Base-by-base conservation (phyloP, 2,888 invertebrate species). In the Ichneumoninae sp. region DNA sequence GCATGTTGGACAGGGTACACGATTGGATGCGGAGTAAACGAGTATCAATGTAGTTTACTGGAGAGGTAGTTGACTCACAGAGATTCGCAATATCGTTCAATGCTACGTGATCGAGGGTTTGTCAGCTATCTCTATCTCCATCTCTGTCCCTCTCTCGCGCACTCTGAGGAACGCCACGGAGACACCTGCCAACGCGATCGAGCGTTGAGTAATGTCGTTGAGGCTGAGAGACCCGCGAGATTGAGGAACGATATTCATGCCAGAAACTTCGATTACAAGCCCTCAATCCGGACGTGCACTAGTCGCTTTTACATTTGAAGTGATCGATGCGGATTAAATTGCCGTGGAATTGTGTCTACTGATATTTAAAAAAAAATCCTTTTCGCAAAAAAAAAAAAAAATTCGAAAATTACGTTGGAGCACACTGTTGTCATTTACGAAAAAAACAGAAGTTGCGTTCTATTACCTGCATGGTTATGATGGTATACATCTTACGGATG, bases 81-180 rank as follows among this genome's bases (percentile, higher is more conserved):
- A 78, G 60, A 74, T 75, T 79, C 44, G 69, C 79, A 75, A 83
- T 79, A 75, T 75, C 79, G 74, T 83, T 44, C 26, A 33, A 74
- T 50, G 19, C 19, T 19, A 70, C 57, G 22, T 36, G 54, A 82
- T 78, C 62, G 68, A 69, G 52, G 68, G 69, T 60, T 22, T 52
- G 79, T 69, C 65, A 82, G 71, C 33, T 36, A 33, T 78, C 50
- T 40, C 62, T 22, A 30, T 60, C n/a, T 22, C 40, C n/a, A 26
- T 71, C 16, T 50, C 70, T 3, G 47, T 33, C 19, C 26, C 50
- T 30, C 22, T 30, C 8, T 54, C 36, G 66, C 19, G 52, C 16
- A 30, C 16, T 44, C 44, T n/a, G 57, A 40, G 50, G 33, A 60
- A 66, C 66, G 47, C 76, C 22, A 44, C 16, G 44, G 71, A 71